Evolutionary conservation across 2,888 invertebrate genomes (phyloP), one percentile per base, ranked within the genome.

Genomic region (Melinaea marsaeus): DNA sequence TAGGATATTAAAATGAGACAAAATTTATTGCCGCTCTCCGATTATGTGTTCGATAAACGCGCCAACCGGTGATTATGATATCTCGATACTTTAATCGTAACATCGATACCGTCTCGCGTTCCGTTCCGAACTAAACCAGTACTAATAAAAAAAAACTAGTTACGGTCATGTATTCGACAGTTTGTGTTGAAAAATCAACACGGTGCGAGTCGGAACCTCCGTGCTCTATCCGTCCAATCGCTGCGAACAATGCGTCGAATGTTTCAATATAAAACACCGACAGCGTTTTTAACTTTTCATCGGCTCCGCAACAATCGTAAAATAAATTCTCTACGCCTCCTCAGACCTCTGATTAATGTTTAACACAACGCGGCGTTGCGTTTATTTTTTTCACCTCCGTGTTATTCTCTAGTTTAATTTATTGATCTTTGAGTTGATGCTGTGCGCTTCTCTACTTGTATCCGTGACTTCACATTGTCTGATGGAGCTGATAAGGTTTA

Each of bases 221-320:
- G 86, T 86, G 87, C 85, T 83, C 85, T 90, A 89, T 89, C 90
- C 84, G 78, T 76, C 78, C 83, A 81, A 90, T 90, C 90, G 79
- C 75, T 76, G 79, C 75, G 83, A 89, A 90, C 90, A 90, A 90
- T 90, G 83, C 88, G 73, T 84, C 83, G 83, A 88, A 89, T 88
- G 89, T 89, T 89, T 89, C 88, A 88, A 88, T 88, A 88, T 86
- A 87, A 78, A 83, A 76, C 22, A 22, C 82, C 86, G 85, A 89
- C 88, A 88, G 87, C 86, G 87, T 90, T 90, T 90, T 89, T 88
- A 89, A 88, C 86, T 89, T 89, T 90, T 90, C 90, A 86, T 88
- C 89, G 89, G 78, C 81, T 81, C 78, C 88, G 87, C 86, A 86
- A 90, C 89, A 89, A 89, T 89, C 89, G 89, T 90, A 84, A 88